Evolutionary conservation across 2,888 invertebrate species (phyloP), one percentile per base, ranked within the genome.

Genomic region (Melieria crassipennis): DNA sequence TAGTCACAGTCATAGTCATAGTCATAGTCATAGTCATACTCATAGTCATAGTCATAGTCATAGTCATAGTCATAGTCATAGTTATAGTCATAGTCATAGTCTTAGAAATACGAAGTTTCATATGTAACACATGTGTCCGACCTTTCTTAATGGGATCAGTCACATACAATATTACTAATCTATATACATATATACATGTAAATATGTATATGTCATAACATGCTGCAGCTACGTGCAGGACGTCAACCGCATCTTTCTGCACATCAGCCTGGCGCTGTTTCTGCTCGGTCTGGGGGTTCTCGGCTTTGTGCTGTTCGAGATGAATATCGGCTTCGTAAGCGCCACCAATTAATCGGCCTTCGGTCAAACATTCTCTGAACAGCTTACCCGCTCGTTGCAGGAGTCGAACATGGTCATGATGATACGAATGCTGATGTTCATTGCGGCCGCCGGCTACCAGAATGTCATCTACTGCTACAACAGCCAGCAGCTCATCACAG

Each of bases 401-500:
- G 78, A 75, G 46, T 70, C 78, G 5, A 77, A 76, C 70, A 66
- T 73, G 48, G 65, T 71, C 7, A 80, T 75, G 4, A 58, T 77
- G 10, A 13, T 84, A n/a, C 79, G 83, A 47, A 85, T 83, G 84
- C 11, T 81, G 3, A 76, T 83, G 75, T 84, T 81, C 68, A 70
- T 84, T 30, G 57, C 77, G 4, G 82, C 84, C 7, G 74, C 79
- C 16, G 78, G 79, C 43, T 82, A 77, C 72, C 79, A 83, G 76
- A 79, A 83, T 45, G 73, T 80, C 45, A 78, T 83, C 70, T 85
- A 79, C 70, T 84, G 83, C 65, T 79, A 79, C 47, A 84, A 84
- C 72, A 83, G 84, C 1, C 85, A 85, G 69, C 74, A 75, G 48
- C 72, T 84, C 11, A 72, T 68, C 30, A 30, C 30, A 30, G 30